Conservation (phyloP, 2,888 invertebrate species). For the Polyommatus iphigenia region DNA sequence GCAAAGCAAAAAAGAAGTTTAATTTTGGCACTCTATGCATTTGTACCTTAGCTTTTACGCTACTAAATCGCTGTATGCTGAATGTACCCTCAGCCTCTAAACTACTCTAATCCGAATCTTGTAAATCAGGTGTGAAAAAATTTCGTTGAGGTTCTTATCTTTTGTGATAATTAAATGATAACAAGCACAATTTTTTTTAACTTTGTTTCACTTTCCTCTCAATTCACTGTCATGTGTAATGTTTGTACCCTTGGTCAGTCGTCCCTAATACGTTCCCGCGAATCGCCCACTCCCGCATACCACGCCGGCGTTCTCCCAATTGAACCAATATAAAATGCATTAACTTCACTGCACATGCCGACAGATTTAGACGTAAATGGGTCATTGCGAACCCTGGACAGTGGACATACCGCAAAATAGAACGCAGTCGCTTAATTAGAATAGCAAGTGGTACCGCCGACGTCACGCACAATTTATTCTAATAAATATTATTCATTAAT, state of each 20-base stretch:
- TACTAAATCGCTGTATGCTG: neutral
- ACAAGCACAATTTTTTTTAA: too few relatives aligned
- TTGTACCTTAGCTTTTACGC: neutral
- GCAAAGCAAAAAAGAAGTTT: neutral
- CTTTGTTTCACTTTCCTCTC: neutral
- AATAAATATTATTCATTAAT: neutral
- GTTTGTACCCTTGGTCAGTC: slow-evolving; percentile 55
- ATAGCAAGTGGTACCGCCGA: neutral
- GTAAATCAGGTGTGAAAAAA: too few relatives aligned
- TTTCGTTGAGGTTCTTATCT: too few relatives aligned
- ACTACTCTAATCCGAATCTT: too few relatives aligned
- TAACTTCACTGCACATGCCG: slow-evolving; percentile 70
- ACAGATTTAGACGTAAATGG: slow-evolving; percentile 69
- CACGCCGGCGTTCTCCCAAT: slow-evolving; percentile 75
- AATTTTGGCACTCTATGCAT: neutral
- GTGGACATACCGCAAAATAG: slow-evolving; percentile 15
- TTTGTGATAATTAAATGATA: too few relatives aligned
- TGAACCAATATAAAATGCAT: slow-evolving; percentile 81
- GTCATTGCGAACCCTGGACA: slow-evolving; percentile 55
- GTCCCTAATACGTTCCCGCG: slow-evolving; percentile 71
- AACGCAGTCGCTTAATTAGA: neutral
- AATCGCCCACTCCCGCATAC: slow-evolving; percentile 78
- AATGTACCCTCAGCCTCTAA: too few relatives aligned
- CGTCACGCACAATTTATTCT: neutral
- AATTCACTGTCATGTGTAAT: slow-evolving; percentile 22